Conservation (phyloP, 1,140 invertebrate genomes). For the Zaprionus lachaisei region DNA sequence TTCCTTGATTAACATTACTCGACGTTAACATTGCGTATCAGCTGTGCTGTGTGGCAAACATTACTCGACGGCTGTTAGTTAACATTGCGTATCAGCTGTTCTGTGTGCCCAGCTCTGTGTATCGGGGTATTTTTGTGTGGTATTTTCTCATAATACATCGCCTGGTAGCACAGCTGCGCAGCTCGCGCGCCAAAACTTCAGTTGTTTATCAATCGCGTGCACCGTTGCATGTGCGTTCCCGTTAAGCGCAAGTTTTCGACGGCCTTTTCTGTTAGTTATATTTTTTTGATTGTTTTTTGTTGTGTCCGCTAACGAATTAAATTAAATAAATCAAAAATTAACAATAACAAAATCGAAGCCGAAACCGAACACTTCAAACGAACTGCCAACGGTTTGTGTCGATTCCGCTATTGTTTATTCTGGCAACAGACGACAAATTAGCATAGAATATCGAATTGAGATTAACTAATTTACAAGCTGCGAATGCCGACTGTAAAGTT, state of each 20-base stretch:
- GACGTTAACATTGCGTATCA: not conserved
- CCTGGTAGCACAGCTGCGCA: constrained; percentile 30
- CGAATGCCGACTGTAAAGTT: constrained; percentile 17
- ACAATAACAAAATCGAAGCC: constrained; percentile 14
- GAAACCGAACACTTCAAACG: constrained; percentile 13
- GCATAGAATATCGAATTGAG: constrained; percentile 25
- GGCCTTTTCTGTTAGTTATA: constrained; percentile 38
- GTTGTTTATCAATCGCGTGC: constrained; percentile 52
- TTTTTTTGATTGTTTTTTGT: constrained; percentile 46
- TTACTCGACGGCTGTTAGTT: not conserved
- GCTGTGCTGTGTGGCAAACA: constrained; percentile 24
- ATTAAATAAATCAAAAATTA: constrained; percentile 27
- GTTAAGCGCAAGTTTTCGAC: constrained; percentile 35
- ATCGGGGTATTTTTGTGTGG: not conserved
- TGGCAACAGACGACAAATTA: constrained; percentile 14
- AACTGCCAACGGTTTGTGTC: constrained; percentile 16
- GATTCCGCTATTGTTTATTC: not conserved
- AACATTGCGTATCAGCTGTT: constrained; percentile 12
- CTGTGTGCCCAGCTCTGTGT: not conserved
- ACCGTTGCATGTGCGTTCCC: constrained; percentile 39
- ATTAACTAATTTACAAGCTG: constrained; percentile 34
- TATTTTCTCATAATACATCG: constrained; percentile 8
- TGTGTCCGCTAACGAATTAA: constrained; percentile 24
- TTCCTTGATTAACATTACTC: constrained; percentile 5
- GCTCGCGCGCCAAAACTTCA: constrained; percentile 49